Evolutionary conservation across 64 coral and sea anemone species (phyloP).

Genomic region (Actinia tenebrosa): DNA sequence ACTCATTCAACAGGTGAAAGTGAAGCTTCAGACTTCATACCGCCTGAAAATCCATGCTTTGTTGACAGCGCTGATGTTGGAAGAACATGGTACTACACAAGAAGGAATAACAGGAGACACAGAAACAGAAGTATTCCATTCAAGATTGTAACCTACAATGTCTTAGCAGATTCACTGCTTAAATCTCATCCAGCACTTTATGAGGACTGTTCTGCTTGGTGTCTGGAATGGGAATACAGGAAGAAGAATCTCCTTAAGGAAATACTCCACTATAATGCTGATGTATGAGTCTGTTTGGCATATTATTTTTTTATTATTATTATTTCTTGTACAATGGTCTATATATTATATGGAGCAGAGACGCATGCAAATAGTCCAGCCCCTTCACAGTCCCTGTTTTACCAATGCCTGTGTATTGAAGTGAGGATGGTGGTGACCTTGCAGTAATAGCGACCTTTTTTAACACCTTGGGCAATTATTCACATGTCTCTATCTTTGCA

Average conservation of each 20-base stretch:
- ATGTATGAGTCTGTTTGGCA: conserved; percentile 48
- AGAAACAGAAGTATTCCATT: conserved; percentile 36
- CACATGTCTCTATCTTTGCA: no score
- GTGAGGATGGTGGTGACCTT: no score
- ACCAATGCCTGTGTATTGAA: no score
- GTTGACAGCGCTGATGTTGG: conserved; percentile 27
- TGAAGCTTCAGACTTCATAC: background rate
- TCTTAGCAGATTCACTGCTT: conserved; percentile 67
- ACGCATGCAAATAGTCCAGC: background rate
- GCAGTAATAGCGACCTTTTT: no score
- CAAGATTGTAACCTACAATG: conserved; percentile 77
- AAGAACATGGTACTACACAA: conserved; percentile 36
- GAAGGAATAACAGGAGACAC: background rate
- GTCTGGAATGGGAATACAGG: conserved; percentile 83
- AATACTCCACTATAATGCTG: conserved; percentile 63
- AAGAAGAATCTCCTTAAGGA: conserved; percentile 76
- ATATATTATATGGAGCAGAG: background rate
- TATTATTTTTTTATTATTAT: background rate
- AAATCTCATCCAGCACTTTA: conserved; percentile 52
- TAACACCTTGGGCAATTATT: no score
- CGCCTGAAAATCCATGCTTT: conserved; percentile 2
- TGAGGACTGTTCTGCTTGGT: conserved; percentile 49
- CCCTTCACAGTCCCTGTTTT: no score
- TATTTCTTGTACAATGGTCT: background rate
- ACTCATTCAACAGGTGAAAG: background rate